Base-by-base conservation (phyloP, 2,888 invertebrate genomes). In the Drosophila parthenogenetica region DNA sequence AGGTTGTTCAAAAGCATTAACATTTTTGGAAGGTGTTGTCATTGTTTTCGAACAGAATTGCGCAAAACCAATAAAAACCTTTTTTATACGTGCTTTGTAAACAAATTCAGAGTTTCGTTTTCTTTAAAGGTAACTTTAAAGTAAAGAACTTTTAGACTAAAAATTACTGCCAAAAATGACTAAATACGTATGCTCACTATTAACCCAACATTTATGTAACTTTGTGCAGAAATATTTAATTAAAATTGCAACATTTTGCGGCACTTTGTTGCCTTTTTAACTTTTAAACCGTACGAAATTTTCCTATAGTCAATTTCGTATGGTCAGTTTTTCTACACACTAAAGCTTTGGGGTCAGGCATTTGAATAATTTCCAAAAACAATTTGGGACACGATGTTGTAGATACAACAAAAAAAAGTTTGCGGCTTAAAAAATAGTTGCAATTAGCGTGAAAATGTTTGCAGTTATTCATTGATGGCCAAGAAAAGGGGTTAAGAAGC, bases 401-500 rank as follows among this genome's bases (percentile, higher is more conserved):
- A 51, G 45, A 11, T 35, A 13, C 50, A 29, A 29, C 32, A 63
- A 55, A 55, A 53, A 25, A 49, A 69, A 45, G 22, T 37, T 55
- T 45, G 51, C 61, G 42, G 51, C 10, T 37, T 59, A 59, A 64
- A 64, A 74, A 75, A 75, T 64, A 79, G 69, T 64, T 62, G 53
- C 75, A 64, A 79, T 75, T 79, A 75, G 74, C 59, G 69, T 66
- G 42, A 22, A 50, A 73, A 69, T 54, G 49, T 55, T 55, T 46
- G 35, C 43, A 35, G 49, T 45, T 50, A 45, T 54, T 40, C 42
- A 35, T n/a, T 50, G 19, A 43, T 25, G 17, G 7, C 16, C 25
- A 11, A 19, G 39, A 19, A 40, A 40, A 14, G 19, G 17, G 7
- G 39, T 13, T 10, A 16, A 48, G 39, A 8, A 10, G 25, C 7